Evolutionary conservation across 2,797 vertebrate genomes (phyloP).

Genomic region (Gymnopithys bicolor): DNA sequence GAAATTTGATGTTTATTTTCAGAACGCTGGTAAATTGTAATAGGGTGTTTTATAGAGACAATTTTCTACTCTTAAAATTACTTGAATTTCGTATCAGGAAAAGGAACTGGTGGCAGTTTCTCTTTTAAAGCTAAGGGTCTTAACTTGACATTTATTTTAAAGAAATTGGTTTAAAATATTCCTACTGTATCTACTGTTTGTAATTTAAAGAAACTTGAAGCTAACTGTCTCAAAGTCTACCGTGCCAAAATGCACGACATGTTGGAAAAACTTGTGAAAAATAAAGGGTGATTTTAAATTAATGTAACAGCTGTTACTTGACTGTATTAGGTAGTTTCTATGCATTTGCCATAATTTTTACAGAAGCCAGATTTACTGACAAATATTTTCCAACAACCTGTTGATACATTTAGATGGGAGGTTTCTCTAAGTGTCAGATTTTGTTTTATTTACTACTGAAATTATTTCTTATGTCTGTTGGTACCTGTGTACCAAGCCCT

Average conservation of each 20-base stretch:
- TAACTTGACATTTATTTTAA: conserved; percentile 68
- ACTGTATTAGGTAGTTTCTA: not conserved
- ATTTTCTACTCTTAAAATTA: conserved; percentile 74
- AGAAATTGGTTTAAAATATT: conserved; percentile 67
- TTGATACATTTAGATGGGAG: not conserved
- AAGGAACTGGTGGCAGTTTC: conserved; percentile 55
- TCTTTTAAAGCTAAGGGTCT: conserved; percentile 58
- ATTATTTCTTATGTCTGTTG: not conserved
- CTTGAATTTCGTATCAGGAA: conserved; percentile 83
- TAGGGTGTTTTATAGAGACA: conserved; percentile 40
- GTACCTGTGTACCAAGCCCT: not conserved
- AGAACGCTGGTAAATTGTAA: conserved; percentile 38
- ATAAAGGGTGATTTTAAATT: conserved; percentile 79
- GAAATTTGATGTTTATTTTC: conserved; percentile 57
- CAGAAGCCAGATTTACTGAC: not conserved
- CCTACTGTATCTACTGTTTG: conserved; percentile 79
- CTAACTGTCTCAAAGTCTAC: conserved; percentile 53
- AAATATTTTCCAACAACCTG: not conserved
- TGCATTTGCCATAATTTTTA: not conserved
- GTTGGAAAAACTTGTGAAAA: conserved; percentile 76
- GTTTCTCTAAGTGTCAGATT: not conserved
- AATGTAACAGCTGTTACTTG: conserved; percentile 7
- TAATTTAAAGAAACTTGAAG: conserved; percentile 84
- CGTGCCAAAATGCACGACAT: conserved; percentile 69
- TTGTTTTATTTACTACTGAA: not conserved